Base-by-base conservation (phyloP, 1,140 invertebrate genomes). In the Euura lappo region DNA sequence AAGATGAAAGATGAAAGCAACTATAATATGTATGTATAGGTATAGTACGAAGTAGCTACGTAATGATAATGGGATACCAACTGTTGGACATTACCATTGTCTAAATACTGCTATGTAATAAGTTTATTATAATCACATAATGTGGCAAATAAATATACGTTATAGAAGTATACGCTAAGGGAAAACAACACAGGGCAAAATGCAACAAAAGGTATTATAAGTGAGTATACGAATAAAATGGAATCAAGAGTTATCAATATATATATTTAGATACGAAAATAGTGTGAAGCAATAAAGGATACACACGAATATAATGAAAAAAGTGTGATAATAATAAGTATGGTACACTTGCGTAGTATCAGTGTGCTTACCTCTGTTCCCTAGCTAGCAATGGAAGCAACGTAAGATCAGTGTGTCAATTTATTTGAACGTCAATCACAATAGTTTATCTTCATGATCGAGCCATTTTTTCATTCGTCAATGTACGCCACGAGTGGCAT, bases 1-100 rank as follows among this genome's bases (percentile, higher is more conserved):
- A 60, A 60, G 51, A 60, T 11, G 28, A 60, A n/a, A 6, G 8
- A 60, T 6, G 13, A 60, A 60, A 60, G 51, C 51, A 60, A 60
- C 51, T 60, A 60, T 60, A 28, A 28, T 28, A 28, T 28, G 28
- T 28, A 60, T 60, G 51, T 60, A 60, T 60, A 60, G 81, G 82
- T 44, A 74, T 79, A 70, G 77, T 78, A 79, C 75, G 74, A 64
- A 79, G 68, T 76, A 73, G 74, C 79, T 83, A 85, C 78, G 77
- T 77, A 82, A 80, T 79, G 76, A 82, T 75, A 81, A 74, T 66
- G 79, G 81, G 80, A 76, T 85, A 87, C 85, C 85, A 86, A 83
- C 85, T 86, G 86, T 87, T 87, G 86, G 85, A 87, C 79, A 85
- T 86, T 86, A 87, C 86, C 86, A 87, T 87, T 86, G 86, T 87